Percentiles rank a stretch among this genome's conserved stretches.
Conservation (phyloP, 2,113 vertebrate genomes). For the Cinclus cinclus region DNA sequence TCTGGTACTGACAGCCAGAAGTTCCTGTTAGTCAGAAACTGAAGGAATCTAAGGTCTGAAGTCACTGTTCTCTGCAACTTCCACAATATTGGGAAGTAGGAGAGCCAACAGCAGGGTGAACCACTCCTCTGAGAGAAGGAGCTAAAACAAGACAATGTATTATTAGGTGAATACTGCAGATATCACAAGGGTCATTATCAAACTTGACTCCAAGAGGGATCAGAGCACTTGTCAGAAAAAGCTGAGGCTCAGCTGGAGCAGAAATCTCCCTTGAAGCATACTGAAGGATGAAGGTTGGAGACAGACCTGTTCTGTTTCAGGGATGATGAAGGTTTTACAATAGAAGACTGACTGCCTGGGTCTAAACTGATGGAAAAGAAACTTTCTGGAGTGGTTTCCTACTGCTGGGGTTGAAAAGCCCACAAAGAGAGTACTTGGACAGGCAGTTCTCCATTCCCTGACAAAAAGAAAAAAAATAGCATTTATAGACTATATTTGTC, state of each 20-base stretch:
- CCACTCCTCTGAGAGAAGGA: not conserved
- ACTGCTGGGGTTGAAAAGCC: not conserved
- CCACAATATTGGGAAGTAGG: not conserved
- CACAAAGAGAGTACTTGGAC: not conserved
- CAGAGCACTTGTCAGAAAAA: not conserved
- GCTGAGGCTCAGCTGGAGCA: conserved; percentile 21
- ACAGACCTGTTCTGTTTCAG: not conserved
- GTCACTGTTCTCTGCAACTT: not conserved
- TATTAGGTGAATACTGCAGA: not conserved
- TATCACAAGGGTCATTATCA: conserved; percentile 20
- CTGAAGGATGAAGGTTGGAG: conserved; percentile 29
- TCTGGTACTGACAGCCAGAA: not conserved
- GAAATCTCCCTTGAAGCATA: conserved; percentile 14
- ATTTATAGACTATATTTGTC: not conserved
- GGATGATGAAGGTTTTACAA: not conserved
- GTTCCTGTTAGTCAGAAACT: not conserved
- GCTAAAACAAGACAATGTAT: conserved; percentile 8
- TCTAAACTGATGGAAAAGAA: conserved; percentile 20
- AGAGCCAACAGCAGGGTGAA: not conserved
- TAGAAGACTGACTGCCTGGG: not conserved
- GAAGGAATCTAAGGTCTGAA: not conserved
- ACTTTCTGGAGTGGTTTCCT: conserved; percentile 28
- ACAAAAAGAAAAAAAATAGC: not conserved
- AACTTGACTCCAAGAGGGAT: conserved; percentile 2
- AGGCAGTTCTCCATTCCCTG: not conserved